A percentile compares a stretch with the other conserved stretches of the same genome.
Evolutionary conservation across 2,797 vertebrate genomes (phyloP).

Genomic region (Ficedula albicollis): DNA sequence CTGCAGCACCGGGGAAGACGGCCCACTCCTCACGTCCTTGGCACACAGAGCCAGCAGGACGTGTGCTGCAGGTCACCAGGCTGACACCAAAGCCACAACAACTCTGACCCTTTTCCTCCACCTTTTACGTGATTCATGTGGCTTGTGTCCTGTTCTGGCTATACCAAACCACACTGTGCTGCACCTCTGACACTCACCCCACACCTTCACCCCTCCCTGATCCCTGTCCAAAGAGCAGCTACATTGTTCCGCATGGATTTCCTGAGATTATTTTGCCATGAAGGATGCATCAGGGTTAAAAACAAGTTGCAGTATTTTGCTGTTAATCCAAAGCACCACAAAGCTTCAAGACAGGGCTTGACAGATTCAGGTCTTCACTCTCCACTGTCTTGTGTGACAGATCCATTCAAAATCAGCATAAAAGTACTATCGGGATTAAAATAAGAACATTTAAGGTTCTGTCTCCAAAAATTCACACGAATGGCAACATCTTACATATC

Average conservation of each 20-base stretch:
- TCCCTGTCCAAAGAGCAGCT: neutral
- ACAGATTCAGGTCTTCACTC: neutral
- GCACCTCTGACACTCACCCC: neutral
- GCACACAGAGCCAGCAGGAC: neutral
- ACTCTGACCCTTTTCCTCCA: neutral
- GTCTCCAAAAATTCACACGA: neutral
- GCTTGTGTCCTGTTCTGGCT: neutral
- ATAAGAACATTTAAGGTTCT: neutral
- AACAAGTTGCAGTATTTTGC: neutral
- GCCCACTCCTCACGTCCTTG: neutral
- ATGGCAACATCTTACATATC: neutral
- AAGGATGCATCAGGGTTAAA: neutral
- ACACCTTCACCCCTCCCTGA: neutral
- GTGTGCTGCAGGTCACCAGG: neutral
- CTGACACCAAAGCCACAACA: neutral
- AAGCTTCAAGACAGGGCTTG: neutral
- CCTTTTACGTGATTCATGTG: neutral
- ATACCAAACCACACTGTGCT: neutral
- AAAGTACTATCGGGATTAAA: neutral
- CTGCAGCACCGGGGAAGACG: neutral
- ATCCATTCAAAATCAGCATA: neutral
- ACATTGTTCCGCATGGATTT: neutral
- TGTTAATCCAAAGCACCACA: neutral
- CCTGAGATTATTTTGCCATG: neutral
- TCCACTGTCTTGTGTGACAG: neutral